phyloP scores from a whole-genome alignment of 2,113 vertebrate species.

The Oxygymnocypris stewartii region DNA sequence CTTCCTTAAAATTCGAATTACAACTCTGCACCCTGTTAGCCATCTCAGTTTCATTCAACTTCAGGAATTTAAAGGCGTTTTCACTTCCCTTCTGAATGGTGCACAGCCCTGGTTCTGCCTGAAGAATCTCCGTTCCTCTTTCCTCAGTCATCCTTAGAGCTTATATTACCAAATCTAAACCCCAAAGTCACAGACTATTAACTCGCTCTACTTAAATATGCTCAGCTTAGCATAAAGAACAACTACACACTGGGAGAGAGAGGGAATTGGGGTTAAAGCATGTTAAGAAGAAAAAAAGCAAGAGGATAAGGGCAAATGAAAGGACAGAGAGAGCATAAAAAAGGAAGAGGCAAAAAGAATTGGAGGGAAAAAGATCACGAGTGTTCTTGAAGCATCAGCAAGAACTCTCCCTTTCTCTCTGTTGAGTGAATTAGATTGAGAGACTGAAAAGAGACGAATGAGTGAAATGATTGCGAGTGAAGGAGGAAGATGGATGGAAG shows the following conservation, averaged over 20 bases:
- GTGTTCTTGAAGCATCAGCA: slow-evolving; percentile 69
- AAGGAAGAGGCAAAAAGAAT: slow-evolving; percentile 2
- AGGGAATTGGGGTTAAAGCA: slow-evolving; percentile 17
- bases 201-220: slow-evolving; percentile 37
- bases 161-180: slow-evolving; percentile 45
- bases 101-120: background rate
- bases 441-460: slow-evolving; percentile 36
- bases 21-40: background rate
- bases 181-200: slow-evolving; percentile 45
- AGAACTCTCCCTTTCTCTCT: slow-evolving; percentile 20
- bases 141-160: slow-evolving; percentile 26
- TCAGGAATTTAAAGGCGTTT: background rate
- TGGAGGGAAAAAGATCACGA: slow-evolving; percentile 4
- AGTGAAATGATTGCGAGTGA: slow-evolving; percentile 32
- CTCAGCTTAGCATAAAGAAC: slow-evolving; percentile 45
- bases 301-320: background rate
- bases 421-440: slow-evolving; percentile 1
- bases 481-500: slow-evolving; percentile 32
- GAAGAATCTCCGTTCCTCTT: slow-evolving; percentile 41
- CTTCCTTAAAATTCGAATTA: background rate
- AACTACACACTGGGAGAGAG: slow-evolving; percentile 3
- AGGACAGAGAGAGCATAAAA: slow-evolving; percentile 26
- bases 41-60: background rate
- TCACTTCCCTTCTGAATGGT: background rate
- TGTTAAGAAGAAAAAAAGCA: background rate